Conservation (phyloP, 2,888 invertebrate species). For the Liodrosophila aerea region DNA sequence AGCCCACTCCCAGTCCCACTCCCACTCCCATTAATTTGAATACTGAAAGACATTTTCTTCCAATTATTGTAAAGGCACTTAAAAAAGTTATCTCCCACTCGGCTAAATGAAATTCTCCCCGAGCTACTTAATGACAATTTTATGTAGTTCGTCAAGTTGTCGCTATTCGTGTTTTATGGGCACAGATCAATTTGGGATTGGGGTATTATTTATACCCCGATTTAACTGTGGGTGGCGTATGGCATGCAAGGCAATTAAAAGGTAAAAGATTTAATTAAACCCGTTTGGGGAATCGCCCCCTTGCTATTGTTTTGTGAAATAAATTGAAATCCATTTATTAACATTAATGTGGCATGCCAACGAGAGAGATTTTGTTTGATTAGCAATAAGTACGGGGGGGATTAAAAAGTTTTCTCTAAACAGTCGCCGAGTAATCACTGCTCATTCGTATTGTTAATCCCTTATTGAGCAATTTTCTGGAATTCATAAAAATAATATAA, state of each 20-base stretch:
- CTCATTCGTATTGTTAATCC: background rate
- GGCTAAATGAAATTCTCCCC: constrained; percentile 22
- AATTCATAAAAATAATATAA: constrained; percentile 35
- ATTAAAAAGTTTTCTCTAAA: background rate
- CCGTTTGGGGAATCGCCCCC: constrained; percentile 4
- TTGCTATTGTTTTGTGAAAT: constrained; percentile 37
- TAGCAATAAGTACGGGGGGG: background rate
- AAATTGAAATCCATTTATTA: constrained; percentile 48
- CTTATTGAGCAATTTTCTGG: constrained; percentile 8
- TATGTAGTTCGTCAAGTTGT: constrained; percentile 65
- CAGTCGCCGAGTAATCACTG: background rate
- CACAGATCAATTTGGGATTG: constrained; percentile 17
- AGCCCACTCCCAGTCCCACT: background rate
- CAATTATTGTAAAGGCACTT: constrained; percentile 47
- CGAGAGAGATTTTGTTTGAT: constrained; percentile 4
- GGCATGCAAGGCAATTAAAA: constrained; percentile 51
- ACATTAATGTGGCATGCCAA: constrained; percentile 17
- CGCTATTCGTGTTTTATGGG: constrained; percentile 50
- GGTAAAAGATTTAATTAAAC: constrained; percentile 61
- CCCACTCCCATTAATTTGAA: constrained; percentile 38
- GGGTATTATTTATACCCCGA: constrained; percentile 45
- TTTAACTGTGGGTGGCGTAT: constrained; percentile 21
- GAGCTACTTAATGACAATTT: constrained; percentile 64
- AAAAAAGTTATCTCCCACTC: constrained; percentile 40
- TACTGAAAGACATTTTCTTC: constrained; percentile 37